Conservation (phyloP, 2,797 vertebrate genomes). For the Crenichthys baileyi region DNA sequence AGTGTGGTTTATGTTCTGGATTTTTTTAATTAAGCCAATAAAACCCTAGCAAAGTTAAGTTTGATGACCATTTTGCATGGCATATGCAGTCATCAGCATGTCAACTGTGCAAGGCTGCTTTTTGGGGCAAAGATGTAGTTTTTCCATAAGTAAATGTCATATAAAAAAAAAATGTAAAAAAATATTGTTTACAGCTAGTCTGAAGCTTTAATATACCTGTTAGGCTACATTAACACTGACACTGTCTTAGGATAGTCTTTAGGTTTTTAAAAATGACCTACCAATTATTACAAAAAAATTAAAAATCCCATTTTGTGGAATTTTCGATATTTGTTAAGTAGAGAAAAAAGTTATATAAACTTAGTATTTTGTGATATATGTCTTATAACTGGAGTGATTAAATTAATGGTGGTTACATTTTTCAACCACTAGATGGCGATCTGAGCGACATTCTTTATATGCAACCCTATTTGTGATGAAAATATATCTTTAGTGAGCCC, state of each 20-base stretch:
- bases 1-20: neutral
- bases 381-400: neutral
- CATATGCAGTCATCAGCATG: neutral
- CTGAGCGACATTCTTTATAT: neutral
- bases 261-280: neutral
- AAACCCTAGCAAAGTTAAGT: neutral
- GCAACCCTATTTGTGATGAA: neutral
- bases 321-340: neutral
- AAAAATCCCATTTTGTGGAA: neutral
- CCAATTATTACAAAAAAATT: neutral
- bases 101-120: too few species aligned
- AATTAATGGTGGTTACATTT: neutral
- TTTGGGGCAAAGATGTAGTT: neutral
- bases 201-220: neutral
- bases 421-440: slow-evolving; percentile 50
- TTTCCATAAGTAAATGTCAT: neutral
- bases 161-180: neutral
- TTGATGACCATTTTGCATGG: neutral
- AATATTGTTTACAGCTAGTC: neutral
- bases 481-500: neutral
- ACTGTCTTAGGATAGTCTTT: too few species aligned
- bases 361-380: neutral
- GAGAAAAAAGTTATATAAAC: neutral
- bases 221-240: neutral
- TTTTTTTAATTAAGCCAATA: neutral